These are phyloP conservation scores for Ptychoptera contaminata DNA, from an alignment of 2,888 invertebrate species.

Conservation along the genomic window DNA sequence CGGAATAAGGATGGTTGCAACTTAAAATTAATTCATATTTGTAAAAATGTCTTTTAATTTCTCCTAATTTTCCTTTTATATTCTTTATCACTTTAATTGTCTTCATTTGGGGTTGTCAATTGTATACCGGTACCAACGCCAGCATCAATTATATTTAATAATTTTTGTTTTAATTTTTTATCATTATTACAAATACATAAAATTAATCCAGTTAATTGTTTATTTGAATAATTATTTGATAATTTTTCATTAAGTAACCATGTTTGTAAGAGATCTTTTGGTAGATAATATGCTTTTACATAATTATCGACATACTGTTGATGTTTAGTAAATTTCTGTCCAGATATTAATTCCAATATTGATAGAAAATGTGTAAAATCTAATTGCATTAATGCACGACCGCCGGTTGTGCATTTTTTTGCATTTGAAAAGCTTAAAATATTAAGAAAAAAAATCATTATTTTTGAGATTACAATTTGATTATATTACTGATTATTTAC, in stretches of 20 bases:
- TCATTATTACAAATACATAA: conserved; percentile 76
- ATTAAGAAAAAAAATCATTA: conserved; percentile 4
- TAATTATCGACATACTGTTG: conserved; percentile 85
- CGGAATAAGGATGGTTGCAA: no score
- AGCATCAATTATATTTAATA: conserved; percentile 52
- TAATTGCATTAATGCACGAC: conserved; percentile 92
- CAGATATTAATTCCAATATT: conserved; percentile 76
- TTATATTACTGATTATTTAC: conserved; percentile 23
- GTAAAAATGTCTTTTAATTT: no score
- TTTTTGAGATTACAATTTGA: neutral
- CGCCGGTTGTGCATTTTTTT: conserved; percentile 90
- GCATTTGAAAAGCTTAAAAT: conserved; percentile 62
- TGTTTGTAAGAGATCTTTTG: conserved; percentile 70
- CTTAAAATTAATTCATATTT: no score
- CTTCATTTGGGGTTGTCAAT: no score
- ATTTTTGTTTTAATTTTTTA: conserved; percentile 69
- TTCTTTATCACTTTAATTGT: no score
- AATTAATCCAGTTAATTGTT: conserved; percentile 72
- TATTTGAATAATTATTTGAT: conserved; percentile 73
- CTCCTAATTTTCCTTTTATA: no score
- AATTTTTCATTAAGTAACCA: conserved; percentile 79
- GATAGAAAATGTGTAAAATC: conserved; percentile 91
- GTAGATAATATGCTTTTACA: conserved; percentile 91
- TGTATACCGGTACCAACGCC: neutral
- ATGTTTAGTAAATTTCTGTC: conserved; percentile 70